Conservation (phyloP, 1,140 invertebrate genomes). For the Neoseiulus cucumeris region DNA sequence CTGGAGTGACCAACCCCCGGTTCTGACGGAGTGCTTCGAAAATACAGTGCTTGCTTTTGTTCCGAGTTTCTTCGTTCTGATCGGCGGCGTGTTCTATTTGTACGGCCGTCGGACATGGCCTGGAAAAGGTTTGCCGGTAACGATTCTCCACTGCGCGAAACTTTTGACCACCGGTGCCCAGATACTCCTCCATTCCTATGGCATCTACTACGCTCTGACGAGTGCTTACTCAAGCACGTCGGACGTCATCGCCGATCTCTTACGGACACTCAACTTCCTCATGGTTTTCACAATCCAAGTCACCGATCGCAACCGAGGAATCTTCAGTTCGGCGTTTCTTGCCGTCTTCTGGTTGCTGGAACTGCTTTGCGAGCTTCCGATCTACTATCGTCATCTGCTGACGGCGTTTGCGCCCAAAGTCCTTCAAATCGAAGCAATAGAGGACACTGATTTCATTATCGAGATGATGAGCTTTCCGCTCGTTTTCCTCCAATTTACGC, state of each 20-base stretch:
- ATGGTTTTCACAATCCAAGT: not conserved
- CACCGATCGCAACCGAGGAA: not conserved
- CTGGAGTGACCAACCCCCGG: not conserved
- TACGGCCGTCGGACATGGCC: not conserved
- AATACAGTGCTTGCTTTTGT: not conserved
- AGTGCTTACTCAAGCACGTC: not conserved
- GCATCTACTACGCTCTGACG: not conserved
- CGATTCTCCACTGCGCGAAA: not conserved
- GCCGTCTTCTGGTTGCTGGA: not conserved
- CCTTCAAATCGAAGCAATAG: not conserved
- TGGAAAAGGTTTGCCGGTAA: not conserved
- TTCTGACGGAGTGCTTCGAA: constrained; percentile 3
- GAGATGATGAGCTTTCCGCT: not conserved
- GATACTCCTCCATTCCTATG: not conserved
- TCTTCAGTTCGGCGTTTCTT: not conserved
- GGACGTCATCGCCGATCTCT: not conserved
- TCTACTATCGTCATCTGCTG: not conserved
- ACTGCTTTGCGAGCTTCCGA: not conserved
- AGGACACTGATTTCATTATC: not conserved
- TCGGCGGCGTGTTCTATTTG: not conserved
- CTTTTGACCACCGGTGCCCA: not conserved
- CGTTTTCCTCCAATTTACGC: not conserved
- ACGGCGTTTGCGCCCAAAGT: not conserved
- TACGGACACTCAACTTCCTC: not conserved
- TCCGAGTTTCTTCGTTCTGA: not conserved